These are phyloP conservation scores for Sminthurides bifidus DNA, from an alignment of 1,140 invertebrate species.

Conservation along the genomic window DNA sequence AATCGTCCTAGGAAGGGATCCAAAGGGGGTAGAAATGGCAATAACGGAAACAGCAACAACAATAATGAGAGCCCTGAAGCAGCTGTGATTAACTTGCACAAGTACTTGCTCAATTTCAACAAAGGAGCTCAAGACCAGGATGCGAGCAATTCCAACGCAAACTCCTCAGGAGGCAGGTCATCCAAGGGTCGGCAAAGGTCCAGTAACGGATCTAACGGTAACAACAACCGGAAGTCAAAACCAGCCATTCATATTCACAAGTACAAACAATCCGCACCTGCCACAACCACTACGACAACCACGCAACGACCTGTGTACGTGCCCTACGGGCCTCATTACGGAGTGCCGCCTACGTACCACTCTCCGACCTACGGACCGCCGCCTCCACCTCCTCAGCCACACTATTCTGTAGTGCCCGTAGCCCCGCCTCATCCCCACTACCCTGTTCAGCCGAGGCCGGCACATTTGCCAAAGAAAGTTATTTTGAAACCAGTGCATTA, in stretches of 20 bases:
- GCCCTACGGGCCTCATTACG: background rate
- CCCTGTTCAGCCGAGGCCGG: no score
- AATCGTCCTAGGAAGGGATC: background rate
- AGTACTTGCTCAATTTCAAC: conserved; percentile 2
- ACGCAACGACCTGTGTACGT: background rate
- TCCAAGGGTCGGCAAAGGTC: background rate
- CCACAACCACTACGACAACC: conserved; percentile 3
- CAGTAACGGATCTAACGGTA: background rate
- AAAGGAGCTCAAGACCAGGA: background rate
- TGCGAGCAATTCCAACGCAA: background rate
- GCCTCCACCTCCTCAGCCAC: background rate
- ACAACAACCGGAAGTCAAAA: background rate
- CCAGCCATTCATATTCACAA: background rate
- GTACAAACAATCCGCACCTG: background rate
- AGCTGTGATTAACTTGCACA: background rate
- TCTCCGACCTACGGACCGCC: background rate
- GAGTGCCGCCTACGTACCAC: background rate
- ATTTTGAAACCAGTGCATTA: background rate
- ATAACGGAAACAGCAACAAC: background rate
- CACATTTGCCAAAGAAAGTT: no score
- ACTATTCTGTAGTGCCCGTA: background rate
- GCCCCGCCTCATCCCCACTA: background rate
- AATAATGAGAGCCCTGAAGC: background rate
- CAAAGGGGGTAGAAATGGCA: background rate
- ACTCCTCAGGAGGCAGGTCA: background rate